A percentile compares a stretch with the other conserved stretches of the same genome.
Conservation (phyloP, 2,113 vertebrate genomes). For the Machaerirhynchus nigripectus region DNA sequence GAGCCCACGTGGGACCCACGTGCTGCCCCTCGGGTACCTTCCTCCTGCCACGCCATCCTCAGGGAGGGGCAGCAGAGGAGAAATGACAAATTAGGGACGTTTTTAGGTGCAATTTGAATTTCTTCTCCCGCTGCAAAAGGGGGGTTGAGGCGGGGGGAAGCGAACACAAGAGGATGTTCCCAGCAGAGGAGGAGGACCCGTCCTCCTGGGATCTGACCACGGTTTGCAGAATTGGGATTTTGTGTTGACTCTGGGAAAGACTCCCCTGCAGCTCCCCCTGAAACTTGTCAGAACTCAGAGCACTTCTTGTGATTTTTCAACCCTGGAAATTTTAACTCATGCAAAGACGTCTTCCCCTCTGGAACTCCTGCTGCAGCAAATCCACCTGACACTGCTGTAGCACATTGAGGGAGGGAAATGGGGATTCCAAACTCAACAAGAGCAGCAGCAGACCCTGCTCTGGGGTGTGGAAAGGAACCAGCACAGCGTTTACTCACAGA, state of each 20-base stretch:
- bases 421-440: not conserved
- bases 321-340: not conserved
- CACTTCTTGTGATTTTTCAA: not conserved
- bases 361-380: not conserved
- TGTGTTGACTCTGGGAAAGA: not conserved
- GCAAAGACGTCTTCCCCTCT: not conserved
- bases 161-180: accelerated
- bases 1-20: accelerated
- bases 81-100: not conserved
- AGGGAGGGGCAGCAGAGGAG: not conserved
- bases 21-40: not conserved
- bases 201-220: not conserved
- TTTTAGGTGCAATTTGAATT: not conserved
- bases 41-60: not conserved
- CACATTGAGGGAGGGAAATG: not conserved
- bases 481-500: not conserved
- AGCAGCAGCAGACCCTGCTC: not conserved
- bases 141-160: accelerated
- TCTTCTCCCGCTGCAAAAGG: not conserved
- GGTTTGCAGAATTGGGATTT: not conserved
- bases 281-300: not conserved
- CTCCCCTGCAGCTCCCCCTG: not conserved
- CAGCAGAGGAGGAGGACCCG: accelerated
- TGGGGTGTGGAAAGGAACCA: not conserved
- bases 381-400: not conserved